phyloP scores from a whole-genome alignment of 2,888 invertebrate species.

The Hypsopygia costalis region DNA sequence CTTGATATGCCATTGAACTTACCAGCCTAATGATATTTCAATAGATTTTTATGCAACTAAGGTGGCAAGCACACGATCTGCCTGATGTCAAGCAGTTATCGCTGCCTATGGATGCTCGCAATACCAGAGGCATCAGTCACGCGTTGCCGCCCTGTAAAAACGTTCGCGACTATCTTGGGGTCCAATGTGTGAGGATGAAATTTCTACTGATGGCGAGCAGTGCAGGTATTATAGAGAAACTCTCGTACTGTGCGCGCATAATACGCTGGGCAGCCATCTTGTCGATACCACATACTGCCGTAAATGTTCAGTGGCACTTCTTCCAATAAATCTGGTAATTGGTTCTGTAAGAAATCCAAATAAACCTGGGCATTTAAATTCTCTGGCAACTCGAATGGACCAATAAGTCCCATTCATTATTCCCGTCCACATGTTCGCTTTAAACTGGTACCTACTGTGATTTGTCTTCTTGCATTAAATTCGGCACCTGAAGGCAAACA shows the following conservation, averaged over 20 bases:
- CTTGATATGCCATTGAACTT: no score
- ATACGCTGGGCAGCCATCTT: slow-evolving; percentile 18
- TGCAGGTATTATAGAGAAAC: neutral
- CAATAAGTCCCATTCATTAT: slow-evolving; percentile 14
- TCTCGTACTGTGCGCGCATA: neutral
- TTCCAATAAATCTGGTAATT: slow-evolving; percentile 17
- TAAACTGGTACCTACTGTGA: neutral
- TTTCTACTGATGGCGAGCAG: no score
- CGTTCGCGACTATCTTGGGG: no score
- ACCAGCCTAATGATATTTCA: no score
- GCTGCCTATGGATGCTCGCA: no score
- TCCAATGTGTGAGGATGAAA: no score
- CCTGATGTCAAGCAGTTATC: no score
- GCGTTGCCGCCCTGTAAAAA: no score
- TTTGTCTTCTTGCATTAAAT: neutral
- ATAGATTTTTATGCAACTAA: no score
- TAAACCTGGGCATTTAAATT: slow-evolving; percentile 5
- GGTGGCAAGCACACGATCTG: no score
- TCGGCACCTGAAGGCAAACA: no score
- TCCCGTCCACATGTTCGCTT: slow-evolving; percentile 7
- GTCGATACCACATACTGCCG: slow-evolving; percentile 20
- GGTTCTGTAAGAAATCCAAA: slow-evolving; percentile 13
- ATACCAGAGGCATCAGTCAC: no score
- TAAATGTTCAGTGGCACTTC: slow-evolving; percentile 13
- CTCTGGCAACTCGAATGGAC: slow-evolving; percentile 12